phyloP scores from a whole-genome alignment of 2,113 vertebrate species.

The Tonatia bakeri region DNA sequence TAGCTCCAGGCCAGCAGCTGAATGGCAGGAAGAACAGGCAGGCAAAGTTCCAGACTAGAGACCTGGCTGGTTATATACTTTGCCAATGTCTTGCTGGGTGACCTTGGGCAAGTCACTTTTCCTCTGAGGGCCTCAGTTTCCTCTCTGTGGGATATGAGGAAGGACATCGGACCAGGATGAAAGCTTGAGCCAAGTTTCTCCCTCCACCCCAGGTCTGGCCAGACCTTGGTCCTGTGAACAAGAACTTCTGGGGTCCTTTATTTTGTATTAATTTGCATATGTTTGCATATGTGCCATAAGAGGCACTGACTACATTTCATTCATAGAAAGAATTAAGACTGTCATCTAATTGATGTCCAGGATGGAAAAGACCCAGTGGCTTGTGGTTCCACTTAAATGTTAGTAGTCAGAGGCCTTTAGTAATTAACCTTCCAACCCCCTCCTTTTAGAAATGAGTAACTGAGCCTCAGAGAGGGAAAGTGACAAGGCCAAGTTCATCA shows the following conservation, averaged over 20 bases:
- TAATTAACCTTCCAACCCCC: background rate
- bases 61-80: background rate
- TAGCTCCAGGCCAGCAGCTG: background rate
- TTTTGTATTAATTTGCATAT: slow-evolving; percentile 8
- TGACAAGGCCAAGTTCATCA: background rate
- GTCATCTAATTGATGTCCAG: background rate
- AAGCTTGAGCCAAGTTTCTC: background rate
- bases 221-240: background rate
- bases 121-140: background rate
- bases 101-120: background rate
- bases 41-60: background rate
- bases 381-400: slow-evolving; percentile 1
- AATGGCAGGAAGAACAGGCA: background rate
- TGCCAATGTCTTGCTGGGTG: background rate
- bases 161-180: background rate
- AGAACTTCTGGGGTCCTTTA: background rate
- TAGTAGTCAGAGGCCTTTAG: background rate
- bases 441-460: background rate
- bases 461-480: slow-evolving; percentile 41
- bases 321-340: slow-evolving; percentile 65
- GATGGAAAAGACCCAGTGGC: background rate
- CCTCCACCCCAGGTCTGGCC: background rate
- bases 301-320: background rate
- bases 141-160: background rate
- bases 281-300: slow-evolving; percentile 3